These are phyloP conservation scores for Zaprionus gabonicus DNA, from an alignment of 1,140 invertebrate species.

Conservation along the genomic window DNA sequence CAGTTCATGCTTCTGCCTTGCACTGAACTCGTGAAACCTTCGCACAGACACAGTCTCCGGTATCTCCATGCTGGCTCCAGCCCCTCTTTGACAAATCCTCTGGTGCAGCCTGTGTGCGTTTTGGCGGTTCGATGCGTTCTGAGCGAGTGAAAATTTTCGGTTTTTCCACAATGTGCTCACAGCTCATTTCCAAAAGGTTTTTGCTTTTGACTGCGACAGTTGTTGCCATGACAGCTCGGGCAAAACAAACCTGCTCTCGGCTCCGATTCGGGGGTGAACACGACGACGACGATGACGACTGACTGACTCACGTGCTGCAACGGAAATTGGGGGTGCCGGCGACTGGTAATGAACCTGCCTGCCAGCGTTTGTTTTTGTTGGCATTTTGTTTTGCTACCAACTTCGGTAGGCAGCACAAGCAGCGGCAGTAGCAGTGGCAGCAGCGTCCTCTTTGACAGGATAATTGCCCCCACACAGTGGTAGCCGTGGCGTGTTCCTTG, in stretches of 20 bases:
- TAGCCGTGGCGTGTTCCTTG: background rate
- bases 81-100: slow-evolving; percentile 14
- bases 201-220: slow-evolving; percentile 19
- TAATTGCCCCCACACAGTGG: slow-evolving; percentile 56
- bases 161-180: slow-evolving; percentile 26
- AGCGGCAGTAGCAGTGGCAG: background rate
- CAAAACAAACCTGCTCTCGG: slow-evolving; percentile 57
- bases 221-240: slow-evolving; percentile 68
- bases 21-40: slow-evolving; percentile 74
- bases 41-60: slow-evolving; percentile 77
- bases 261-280: slow-evolving; percentile 18
- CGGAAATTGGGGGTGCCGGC: slow-evolving; percentile 57
- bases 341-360: slow-evolving; percentile 50
- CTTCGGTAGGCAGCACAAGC: slow-evolving; percentile 45
- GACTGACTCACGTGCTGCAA: slow-evolving; percentile 67
- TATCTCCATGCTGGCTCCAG: slow-evolving; percentile 76
- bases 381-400: slow-evolving; percentile 79
- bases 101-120: slow-evolving; percentile 36
- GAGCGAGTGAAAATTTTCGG: slow-evolving; percentile 54
- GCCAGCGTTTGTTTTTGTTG: slow-evolving; percentile 71
- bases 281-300: background rate
- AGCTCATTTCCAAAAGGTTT: slow-evolving; percentile 13
- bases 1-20: slow-evolving; percentile 76
- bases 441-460: slow-evolving; percentile 69
- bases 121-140: slow-evolving; percentile 63